These are phyloP conservation scores for Vipera latastei DNA, from an alignment of 2,797 vertebrate genomes.

Conservation along the genomic window DNA sequence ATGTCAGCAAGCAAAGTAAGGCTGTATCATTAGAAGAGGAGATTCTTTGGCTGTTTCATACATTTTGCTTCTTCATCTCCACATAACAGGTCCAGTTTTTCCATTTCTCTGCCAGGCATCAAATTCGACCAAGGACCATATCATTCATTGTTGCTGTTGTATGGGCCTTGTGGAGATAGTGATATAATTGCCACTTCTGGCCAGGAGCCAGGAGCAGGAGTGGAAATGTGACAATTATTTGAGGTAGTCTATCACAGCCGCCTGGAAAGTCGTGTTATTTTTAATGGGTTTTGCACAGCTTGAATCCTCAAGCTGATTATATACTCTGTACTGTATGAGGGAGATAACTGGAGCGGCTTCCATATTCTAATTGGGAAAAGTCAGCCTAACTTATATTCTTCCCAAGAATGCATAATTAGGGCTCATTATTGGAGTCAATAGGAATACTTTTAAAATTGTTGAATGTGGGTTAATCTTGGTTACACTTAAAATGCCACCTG, in stretches of 20 bases:
- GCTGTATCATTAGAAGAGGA: background rate
- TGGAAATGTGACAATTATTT: background rate
- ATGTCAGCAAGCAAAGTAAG: background rate
- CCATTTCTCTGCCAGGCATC: slow-evolving; percentile 21
- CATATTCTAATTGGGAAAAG: slow-evolving; percentile 58
- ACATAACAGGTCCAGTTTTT: slow-evolving; percentile 25
- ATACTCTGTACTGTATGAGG: slow-evolving; percentile 42
- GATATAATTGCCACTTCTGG: slow-evolving; percentile 20
- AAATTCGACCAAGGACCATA: slow-evolving; percentile 47
- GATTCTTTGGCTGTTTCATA: slow-evolving; percentile 29
- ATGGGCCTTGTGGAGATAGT: background rate
- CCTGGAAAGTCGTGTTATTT: slow-evolving; percentile 38
- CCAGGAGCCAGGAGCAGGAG: background rate
- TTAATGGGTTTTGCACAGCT: slow-evolving; percentile 37
- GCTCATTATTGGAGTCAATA: slow-evolving; percentile 55
- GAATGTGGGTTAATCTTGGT: slow-evolving; percentile 67
- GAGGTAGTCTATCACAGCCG: slow-evolving; percentile 8
- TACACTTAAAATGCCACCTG: slow-evolving; percentile 72
- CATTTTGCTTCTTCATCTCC: slow-evolving; percentile 43
- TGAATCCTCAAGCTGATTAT: slow-evolving; percentile 38
- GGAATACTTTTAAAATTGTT: slow-evolving; percentile 48
- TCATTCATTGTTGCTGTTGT: slow-evolving; percentile 43
- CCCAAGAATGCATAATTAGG: slow-evolving; percentile 66
- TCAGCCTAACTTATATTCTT: slow-evolving; percentile 39
- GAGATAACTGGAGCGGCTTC: slow-evolving; percentile 58